Evolutionary conservation across 2,797 vertebrate genomes (phyloP), one percentile per base, ranked within the genome.

Genomic region (Eleutherodactylus coqui): DNA sequence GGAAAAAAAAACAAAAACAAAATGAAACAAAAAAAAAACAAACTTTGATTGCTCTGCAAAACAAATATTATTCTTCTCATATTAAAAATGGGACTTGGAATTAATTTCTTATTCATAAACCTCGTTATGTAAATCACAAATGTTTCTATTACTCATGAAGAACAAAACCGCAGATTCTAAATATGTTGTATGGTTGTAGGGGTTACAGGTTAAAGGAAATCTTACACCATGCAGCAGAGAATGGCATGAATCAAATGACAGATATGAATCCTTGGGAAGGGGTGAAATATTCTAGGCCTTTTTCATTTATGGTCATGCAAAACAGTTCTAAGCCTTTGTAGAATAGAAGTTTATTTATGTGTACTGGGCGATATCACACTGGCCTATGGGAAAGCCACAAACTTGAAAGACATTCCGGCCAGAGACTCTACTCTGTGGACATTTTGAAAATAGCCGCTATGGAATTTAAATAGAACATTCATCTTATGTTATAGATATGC

Each of bases 351-450:
- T 49, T 84, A 70, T 85, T 84, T 84, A 84, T 84, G 67, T 84
- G 58, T 43, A 29, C 21, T 55, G 27, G 70, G 16, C 85, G 69
- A 85, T 49, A 81, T 81, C 75, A 87, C 55, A 36, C 75, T 51
- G 67, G 47, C 34, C 85, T 24, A 41, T 77, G 72, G 77, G 77
- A 73, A 77, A 29, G 79, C 32, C 70, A 69, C 32, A 58, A 53
- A 75, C 38, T 43, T 76, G 24, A 67, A 58, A 64, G 67, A 16
- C 70, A 87, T 87, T 84, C 86, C 77, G 76, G 77, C 80, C 38
- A 34, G 49, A 21, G 76, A 72, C 69, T 75, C 34, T 36, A 55
- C 24, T 75, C 62, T 47, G 72, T 14, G 11, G 75, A 64, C 7
- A 21, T 29, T 62, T 84, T 45, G 38, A 16, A n/a, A 64, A 76